Percentiles rank a stretch among this genome's conserved stretches.
These are phyloP conservation scores for Turritopsis dohrnii DNA, from an alignment of 30 jellyfish, hydroid and myxozoan species.

Conservation along the genomic window DNA sequence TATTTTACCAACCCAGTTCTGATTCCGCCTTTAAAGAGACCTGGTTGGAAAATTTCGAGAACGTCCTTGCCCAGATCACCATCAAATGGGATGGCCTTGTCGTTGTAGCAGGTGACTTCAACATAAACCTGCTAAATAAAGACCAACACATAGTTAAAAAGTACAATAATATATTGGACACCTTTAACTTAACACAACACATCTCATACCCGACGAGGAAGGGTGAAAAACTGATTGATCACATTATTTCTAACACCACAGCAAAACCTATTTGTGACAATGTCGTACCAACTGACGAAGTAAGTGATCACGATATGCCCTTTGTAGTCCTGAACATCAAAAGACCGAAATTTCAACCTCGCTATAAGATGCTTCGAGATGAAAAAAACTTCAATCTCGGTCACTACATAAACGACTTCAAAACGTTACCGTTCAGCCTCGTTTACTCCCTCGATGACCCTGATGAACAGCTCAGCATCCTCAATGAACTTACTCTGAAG, in stretches of 20 bases:
- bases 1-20: too few relatives aligned
- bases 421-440: conserved; percentile 22
- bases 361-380: conserved; percentile 31
- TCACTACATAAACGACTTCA: conserved; percentile 18
- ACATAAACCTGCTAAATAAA: background rate
- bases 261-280: conserved; percentile 5
- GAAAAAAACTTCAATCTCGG: conserved; percentile 23
- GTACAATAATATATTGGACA: too few relatives aligned
- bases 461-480: conserved; percentile 29
- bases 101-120: too few relatives aligned
- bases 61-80: too few relatives aligned
- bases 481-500: conserved; percentile 25
- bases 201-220: background rate
- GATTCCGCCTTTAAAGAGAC: too few relatives aligned
- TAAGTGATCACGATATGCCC: conserved; percentile 32
- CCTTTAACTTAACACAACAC: conserved; percentile 8
- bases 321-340: conserved; percentile 13
- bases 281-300: conserved; percentile 2
- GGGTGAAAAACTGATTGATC: conserved; percentile 11
- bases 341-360: conserved; percentile 33
- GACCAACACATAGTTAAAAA: background rate
- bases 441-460: conserved; percentile 24
- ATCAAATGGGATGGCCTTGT: too few relatives aligned
- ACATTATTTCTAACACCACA: background rate
- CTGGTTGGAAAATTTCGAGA: too few relatives aligned